phyloP scores from a whole-genome alignment of 2,113 vertebrate species.

The Galbula dea region DNA sequence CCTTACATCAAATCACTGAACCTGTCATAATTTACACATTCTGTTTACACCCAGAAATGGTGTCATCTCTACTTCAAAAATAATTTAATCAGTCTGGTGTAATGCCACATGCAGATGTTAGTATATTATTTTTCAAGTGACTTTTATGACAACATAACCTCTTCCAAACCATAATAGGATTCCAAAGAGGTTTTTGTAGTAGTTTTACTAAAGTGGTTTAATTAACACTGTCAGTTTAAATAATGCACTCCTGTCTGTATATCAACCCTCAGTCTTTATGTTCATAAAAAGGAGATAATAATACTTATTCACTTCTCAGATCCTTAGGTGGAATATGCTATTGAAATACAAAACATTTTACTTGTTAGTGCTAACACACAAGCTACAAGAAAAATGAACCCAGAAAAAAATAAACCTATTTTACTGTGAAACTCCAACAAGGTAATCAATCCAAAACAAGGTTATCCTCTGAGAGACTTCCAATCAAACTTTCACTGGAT shows the following conservation, averaged over 20 bases:
- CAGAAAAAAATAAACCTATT: background rate
- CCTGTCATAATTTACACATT: background rate
- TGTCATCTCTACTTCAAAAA: background rate
- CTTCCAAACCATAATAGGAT: background rate
- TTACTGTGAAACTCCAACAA: background rate
- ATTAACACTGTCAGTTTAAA: conserved; percentile 10
- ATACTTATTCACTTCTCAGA: background rate
- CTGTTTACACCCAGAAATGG: background rate
- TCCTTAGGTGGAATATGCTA: background rate
- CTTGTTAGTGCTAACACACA: background rate
- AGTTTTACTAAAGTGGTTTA: conserved; percentile 18
- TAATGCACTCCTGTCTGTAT: background rate
- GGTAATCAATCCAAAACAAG: background rate
- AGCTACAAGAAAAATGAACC: background rate
- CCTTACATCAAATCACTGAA: background rate
- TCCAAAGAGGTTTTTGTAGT: background rate
- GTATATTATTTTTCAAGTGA: background rate
- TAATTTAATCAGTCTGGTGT: background rate
- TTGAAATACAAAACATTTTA: background rate
- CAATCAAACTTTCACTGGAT: background rate
- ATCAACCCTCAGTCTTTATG: background rate
- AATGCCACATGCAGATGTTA: background rate
- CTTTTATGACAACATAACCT: background rate
- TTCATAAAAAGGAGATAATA: background rate
- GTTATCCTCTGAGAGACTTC: background rate